Evolutionary conservation across 2,888 invertebrate genomes (phyloP).

Genomic region (Eristalis tenax): DNA sequence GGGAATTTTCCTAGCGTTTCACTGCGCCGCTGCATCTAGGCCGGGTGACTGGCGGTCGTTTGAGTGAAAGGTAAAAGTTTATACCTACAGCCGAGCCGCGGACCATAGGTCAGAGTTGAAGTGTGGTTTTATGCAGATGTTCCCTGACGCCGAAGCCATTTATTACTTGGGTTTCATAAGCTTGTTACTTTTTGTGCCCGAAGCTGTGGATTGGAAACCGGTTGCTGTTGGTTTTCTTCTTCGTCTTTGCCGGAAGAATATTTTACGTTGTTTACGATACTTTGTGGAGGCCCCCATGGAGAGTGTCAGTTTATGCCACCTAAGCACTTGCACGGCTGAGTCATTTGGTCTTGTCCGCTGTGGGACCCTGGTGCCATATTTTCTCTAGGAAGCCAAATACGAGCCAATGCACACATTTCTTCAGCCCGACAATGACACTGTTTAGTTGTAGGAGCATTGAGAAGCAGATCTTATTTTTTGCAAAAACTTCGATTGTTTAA

Average conservation of each 20-base stretch:
- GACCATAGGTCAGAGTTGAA: constrained; percentile 30
- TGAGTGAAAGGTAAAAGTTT: background rate
- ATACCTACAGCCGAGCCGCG: background rate
- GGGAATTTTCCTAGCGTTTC: constrained; percentile 41
- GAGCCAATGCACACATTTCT: too few species aligned
- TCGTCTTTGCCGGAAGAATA: background rate
- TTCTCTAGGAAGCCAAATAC: too few species aligned
- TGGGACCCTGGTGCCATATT: too few species aligned
- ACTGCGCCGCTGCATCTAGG: background rate
- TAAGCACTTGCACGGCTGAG: too few species aligned
- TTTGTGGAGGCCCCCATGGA: too few species aligned
- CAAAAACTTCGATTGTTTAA: too few species aligned
- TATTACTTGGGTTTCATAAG: background rate
- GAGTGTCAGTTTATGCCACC: too few species aligned
- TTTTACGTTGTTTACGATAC: background rate
- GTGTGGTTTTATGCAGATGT: constrained; percentile 47
- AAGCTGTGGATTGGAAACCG: background rate
- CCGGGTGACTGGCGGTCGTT: background rate
- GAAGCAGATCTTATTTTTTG: too few species aligned
- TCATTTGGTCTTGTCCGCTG: too few species aligned
- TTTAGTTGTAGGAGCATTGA: too few species aligned
- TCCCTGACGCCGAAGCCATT: background rate
- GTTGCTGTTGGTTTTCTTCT: background rate
- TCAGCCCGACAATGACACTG: too few species aligned
- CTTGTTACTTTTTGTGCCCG: background rate